Evolutionary conservation across 2,888 invertebrate genomes (phyloP), one percentile per base, ranked within the genome.

Genomic region (Uloborus plumipes): DNA sequence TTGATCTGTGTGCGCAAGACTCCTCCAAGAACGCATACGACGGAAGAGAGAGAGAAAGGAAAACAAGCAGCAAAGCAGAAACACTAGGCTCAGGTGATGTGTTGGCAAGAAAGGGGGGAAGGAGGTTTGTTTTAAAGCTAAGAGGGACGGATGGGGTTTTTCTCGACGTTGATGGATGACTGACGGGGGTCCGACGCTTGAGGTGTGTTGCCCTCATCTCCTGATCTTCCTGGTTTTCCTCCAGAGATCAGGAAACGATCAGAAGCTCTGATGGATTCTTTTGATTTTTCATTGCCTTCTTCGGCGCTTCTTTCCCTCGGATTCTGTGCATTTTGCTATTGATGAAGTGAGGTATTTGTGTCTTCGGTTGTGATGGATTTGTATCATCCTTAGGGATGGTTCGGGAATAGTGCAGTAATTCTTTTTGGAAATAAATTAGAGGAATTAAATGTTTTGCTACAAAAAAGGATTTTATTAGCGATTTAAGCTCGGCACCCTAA

Each of bases 201-300:
- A 78, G 77, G 77, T 71, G 71, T 71, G 77, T 71, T 39, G 65
- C 77, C 31, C 77, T 78, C 77, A 78, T 78, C 77, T 71, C 71
- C 49, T 55, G 69, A 64, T 62, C 70, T 74, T 66, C 65, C 47
- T 26, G 22, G 64, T 69, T 62, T 64, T 62, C 70, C 76, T 69
- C 76, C 3, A 22, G 76, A 76, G 76, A 76, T 76, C 62, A n/a
- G 76, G 69, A 69, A 77, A 70, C 77, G 77, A 77, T 77, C 39
- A 31, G 14, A 70, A 47, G 50, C 76, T 39, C 58, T 26, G 62
- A 64, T 55, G 71, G 53, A 58, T 78, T 55, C 55, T 71, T 49
- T 58, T 78, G 70, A 65, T 78, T 71, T 77, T 77, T 64, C 69
- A 75, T 76, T 62, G 50, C 61, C 18, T 59, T 59, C 59, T 59